Percentiles rank a stretch among this genome's conserved stretches.
phyloP scores from a whole-genome alignment of 92 coral and sea anemone genomes.

The Diadumene lineata region DNA sequence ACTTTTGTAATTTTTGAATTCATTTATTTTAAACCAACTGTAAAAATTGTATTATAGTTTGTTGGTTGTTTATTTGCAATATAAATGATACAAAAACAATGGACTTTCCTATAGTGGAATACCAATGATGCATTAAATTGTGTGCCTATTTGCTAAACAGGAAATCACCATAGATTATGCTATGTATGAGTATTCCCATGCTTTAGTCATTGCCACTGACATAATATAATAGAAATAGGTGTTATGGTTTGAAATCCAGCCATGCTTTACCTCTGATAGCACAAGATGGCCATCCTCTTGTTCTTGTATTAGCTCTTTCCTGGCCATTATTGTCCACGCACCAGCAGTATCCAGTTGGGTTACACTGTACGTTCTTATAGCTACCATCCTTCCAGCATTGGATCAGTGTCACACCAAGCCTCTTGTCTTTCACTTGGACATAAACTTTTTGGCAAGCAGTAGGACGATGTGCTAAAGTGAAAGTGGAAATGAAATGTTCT shows the following conservation, averaged over 20 bases:
- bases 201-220: not conserved
- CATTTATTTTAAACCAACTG: too few species aligned
- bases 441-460: slow-evolving; percentile 66
- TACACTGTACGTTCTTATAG: slow-evolving; percentile 70
- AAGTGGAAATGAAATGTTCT: too few species aligned
- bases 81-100: too few species aligned
- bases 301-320: slow-evolving; percentile 31
- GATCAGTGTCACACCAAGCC: slow-evolving; percentile 57
- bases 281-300: slow-evolving; percentile 60
- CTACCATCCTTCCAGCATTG: slow-evolving; percentile 75
- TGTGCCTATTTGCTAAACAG: too few species aligned
- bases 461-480: slow-evolving; percentile 62
- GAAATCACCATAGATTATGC: too few species aligned
- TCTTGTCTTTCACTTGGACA: slow-evolving; percentile 29
- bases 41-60: too few species aligned
- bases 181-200: too few species aligned
- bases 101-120: too few species aligned
- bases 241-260: not conserved
- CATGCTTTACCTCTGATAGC: slow-evolving; percentile 63
- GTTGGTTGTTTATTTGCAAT: too few species aligned
- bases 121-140: too few species aligned
- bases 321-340: slow-evolving; percentile 64
- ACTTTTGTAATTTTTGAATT: too few species aligned
- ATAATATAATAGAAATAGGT: not conserved
- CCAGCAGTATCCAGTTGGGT: slow-evolving; percentile 75